Evolutionary conservation across 2,113 vertebrate species (phyloP).

Genomic region (Kryptolebias marmoratus): DNA sequence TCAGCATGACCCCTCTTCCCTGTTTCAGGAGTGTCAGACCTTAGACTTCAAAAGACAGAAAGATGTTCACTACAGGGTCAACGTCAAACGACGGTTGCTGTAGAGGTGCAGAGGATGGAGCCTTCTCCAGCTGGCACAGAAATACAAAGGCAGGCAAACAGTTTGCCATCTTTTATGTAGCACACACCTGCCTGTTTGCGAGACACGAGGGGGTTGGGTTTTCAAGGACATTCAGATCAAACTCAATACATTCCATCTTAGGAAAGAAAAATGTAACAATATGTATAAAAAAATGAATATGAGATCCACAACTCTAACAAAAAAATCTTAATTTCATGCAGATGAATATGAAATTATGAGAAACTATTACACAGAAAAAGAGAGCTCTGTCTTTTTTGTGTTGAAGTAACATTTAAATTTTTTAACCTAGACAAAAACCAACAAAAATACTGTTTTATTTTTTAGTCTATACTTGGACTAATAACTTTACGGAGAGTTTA

Average conservation of each 20-base stretch:
- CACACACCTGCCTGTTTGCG: not conserved
- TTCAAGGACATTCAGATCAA: not conserved
- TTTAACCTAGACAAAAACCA: not conserved
- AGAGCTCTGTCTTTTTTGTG: not conserved
- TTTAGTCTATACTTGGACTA: not conserved
- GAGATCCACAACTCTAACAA: not conserved
- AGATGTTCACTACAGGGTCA: conserved; percentile 60
- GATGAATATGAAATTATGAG: not conserved
- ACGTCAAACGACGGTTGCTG: conserved; percentile 31
- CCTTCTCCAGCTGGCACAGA: conserved; percentile 11
- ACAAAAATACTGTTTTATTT: not conserved
- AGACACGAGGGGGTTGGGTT: not conserved
- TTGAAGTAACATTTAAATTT: not conserved
- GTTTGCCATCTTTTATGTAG: not conserved
- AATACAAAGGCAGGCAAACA: conserved; percentile 10
- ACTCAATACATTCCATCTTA: not conserved
- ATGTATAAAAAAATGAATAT: not conserved
- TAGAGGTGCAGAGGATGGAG: conserved; percentile 20
- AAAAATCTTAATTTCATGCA: not conserved
- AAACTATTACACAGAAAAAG: not conserved
- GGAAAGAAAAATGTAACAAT: not conserved
- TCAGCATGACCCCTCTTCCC: conserved; percentile 62
- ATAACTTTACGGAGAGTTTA: too few relatives aligned
- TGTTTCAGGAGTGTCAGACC: conserved; percentile 53
- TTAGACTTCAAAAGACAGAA: conserved; percentile 54